Evolutionary conservation across 2,113 vertebrate species (phyloP).

Genomic region (Hippolais icterina): DNA sequence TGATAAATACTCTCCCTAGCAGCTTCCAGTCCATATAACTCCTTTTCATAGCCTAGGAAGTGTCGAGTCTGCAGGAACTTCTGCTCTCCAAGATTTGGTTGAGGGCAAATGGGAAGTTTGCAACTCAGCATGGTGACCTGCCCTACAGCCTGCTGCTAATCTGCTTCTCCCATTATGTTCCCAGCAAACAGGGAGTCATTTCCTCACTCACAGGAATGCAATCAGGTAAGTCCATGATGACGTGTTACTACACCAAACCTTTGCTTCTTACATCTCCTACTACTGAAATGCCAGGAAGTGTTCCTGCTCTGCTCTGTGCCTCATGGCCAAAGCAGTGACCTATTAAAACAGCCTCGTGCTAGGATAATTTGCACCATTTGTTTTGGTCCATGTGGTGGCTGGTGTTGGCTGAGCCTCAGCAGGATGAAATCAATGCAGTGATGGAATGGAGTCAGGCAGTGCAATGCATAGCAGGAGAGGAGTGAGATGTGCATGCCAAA

Average conservation of each 20-base stretch:
- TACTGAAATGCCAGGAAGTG: neutral
- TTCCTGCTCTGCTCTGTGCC: neutral
- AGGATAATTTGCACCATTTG: neutral
- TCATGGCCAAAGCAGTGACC: neutral
- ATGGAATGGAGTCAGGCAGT: neutral
- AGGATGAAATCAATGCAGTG: neutral
- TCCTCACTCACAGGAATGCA: neutral
- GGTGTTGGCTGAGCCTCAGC: neutral
- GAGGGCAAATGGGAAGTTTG: neutral
- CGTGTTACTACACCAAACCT: neutral
- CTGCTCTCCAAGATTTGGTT: neutral
- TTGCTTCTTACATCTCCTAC: neutral
- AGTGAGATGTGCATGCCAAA: neutral
- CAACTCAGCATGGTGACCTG: neutral
- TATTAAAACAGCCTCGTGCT: neutral
- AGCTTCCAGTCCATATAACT: neutral
- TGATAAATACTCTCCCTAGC: neutral
- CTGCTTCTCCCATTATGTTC: neutral
- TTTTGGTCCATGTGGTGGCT: neutral
- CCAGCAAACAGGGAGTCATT: slow-evolving; percentile 1
- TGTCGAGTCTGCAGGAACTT: neutral
- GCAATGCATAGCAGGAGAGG: rapidly evolving
- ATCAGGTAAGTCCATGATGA: neutral
- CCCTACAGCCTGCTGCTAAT: neutral
- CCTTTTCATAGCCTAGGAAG: neutral